Conservation (phyloP, 1,140 invertebrate species). For the Drosophila quadrilineata region DNA sequence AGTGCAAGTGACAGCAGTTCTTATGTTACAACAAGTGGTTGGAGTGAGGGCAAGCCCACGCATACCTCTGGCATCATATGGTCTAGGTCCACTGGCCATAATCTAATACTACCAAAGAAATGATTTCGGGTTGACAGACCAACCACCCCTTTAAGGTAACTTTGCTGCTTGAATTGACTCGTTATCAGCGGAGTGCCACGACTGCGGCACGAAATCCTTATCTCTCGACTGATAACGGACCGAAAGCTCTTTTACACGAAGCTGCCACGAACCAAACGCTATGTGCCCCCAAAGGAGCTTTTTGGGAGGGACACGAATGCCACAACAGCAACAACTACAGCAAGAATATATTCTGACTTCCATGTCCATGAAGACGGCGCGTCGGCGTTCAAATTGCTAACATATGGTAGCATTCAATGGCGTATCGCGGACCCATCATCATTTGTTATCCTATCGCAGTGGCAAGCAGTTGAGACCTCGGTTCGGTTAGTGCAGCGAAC, state of each 20-base stretch:
- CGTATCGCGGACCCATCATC: constrained; percentile 58
- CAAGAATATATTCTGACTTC: too few species aligned
- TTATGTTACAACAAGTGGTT: constrained; percentile 12
- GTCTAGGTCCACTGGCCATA: too few species aligned
- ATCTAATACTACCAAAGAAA: constrained; percentile 13
- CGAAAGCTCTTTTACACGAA: constrained; percentile 21
- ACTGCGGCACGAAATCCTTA: constrained; percentile 12
- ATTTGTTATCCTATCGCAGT: constrained; percentile 70
- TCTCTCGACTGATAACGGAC: constrained; percentile 32
- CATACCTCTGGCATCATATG: too few species aligned
- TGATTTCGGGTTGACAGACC: constrained; percentile 9
- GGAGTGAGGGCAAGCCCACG: too few species aligned
- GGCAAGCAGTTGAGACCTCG: constrained; percentile 56
- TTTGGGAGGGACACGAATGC: constrained; percentile 14
- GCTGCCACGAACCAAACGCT: constrained; percentile 3
- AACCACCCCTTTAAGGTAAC: constrained; percentile 10
- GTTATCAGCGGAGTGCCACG: constrained; percentile 28
- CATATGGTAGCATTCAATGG: constrained; percentile 61
- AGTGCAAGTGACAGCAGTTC: background rate
- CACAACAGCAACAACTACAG: background rate
- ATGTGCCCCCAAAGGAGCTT: constrained; percentile 36
- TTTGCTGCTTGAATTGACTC: constrained; percentile 18
- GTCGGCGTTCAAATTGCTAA: constrained; percentile 44
- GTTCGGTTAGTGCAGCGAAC: constrained; percentile 10
- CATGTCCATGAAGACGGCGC: background rate